A percentile compares a stretch with the other conserved stretches of the same genome.
Conservation (phyloP, 2,888 invertebrate species). For the Coremacera marginata region DNA sequence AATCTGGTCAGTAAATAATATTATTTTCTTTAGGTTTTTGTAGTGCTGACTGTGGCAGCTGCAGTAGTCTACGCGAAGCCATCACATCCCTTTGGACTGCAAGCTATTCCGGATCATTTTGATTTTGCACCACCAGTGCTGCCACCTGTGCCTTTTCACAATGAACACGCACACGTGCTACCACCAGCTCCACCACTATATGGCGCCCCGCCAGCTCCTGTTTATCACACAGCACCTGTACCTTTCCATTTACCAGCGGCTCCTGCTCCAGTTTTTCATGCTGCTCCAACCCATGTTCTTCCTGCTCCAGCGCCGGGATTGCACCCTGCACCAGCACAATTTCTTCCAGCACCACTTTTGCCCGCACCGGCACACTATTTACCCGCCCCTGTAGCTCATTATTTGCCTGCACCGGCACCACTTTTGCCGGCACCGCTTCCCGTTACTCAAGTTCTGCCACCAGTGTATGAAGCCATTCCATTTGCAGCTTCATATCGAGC, state of each 20-base stretch:
- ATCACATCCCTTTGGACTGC: conserved; percentile 56
- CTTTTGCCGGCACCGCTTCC: conserved; percentile 46
- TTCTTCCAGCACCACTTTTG: conserved; percentile 42
- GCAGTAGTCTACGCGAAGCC: conserved; percentile 52
- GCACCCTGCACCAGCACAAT: conserved; percentile 26
- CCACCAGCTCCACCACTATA: conserved; percentile 46
- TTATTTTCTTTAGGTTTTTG: conserved; percentile 41
- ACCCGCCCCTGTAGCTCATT: conserved; percentile 43
- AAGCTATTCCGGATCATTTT: conserved; percentile 54
- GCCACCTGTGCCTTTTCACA: conserved; percentile 49
- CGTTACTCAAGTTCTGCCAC: conserved; percentile 45
- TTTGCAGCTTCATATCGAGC: conserved; percentile 60
- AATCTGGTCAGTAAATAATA: neutral
- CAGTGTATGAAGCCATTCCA: conserved; percentile 56
- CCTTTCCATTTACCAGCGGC: conserved; percentile 45
- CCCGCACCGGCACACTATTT: conserved; percentile 40
- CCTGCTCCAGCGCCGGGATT: conserved; percentile 38
- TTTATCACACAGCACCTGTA: conserved; percentile 39
- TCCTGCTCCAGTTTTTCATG: conserved; percentile 32
- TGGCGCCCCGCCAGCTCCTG: conserved; percentile 39
- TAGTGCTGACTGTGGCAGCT: conserved; percentile 48
- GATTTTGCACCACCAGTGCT: conserved; percentile 53
- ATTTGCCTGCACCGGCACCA: conserved; percentile 51
- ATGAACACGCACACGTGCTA: conserved; percentile 39
- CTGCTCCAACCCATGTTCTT: conserved; percentile 45